phyloP scores from a whole-genome alignment of 2,113 vertebrate genomes.

The Tragelaphus scriptus region DNA sequence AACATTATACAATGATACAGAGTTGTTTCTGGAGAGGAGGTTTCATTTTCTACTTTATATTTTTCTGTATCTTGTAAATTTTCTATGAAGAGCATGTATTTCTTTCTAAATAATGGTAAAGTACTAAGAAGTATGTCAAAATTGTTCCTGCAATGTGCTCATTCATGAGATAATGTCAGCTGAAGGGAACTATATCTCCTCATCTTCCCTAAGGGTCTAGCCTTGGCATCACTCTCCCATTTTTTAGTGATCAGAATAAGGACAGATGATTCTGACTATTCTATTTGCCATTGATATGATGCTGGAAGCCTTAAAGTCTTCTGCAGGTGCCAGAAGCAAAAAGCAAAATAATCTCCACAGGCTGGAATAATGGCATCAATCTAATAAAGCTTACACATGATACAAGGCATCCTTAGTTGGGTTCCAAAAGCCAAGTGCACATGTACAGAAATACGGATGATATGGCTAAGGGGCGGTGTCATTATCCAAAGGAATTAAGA shows the following conservation, averaged over 20 bases:
- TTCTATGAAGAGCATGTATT: neutral
- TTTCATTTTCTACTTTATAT: neutral
- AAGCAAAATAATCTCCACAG: neutral
- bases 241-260: neutral
- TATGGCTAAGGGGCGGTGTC: accelerated
- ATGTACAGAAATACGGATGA: neutral
- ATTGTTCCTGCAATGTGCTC: neutral
- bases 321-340: neutral
- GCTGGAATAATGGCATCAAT: neutral
- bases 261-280: neutral
- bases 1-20: neutral
- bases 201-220: neutral
- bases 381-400: neutral
- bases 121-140: neutral
- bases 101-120: neutral
- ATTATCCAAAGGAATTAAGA: neutral
- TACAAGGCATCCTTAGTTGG: neutral
- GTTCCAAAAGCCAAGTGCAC: neutral
- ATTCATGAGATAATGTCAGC: neutral
- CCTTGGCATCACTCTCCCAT: neutral
- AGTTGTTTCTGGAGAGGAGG: neutral
- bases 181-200: neutral
- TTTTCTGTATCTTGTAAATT: neutral
- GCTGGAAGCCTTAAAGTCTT: neutral
- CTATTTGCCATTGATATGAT: neutral